Percentiles rank a stretch among this genome's conserved stretches.
These are phyloP conservation scores for Ophioninae sp. DNA, from an alignment of 2,888 invertebrate genomes.

Conservation along the genomic window DNA sequence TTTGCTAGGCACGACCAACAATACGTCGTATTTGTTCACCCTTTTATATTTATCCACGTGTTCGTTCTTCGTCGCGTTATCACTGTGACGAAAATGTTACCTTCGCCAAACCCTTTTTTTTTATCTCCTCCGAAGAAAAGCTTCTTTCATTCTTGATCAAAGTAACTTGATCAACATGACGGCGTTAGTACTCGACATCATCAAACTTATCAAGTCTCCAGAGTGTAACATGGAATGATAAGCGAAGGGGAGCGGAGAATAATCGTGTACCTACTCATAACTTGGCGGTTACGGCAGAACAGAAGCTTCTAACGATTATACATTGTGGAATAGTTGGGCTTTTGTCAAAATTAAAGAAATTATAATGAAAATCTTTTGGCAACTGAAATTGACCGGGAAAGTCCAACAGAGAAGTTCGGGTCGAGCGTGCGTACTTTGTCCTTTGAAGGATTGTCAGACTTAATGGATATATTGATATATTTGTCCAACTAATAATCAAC, in stretches of 20 bases:
- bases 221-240: neutral
- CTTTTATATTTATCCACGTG: slow-evolving; percentile 1
- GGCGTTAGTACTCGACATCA: neutral
- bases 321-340: no score
- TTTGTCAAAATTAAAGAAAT: neutral
- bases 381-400: no score
- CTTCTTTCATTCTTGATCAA: neutral
- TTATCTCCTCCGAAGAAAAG: neutral
- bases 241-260: neutral
- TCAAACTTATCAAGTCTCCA: neutral
- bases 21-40: slow-evolving; percentile 6
- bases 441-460: no score
- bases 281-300: neutral
- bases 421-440: no score
- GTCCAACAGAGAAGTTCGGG: no score
- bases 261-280: neutral
- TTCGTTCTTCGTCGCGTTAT: slow-evolving; percentile 12
- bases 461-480: no score
- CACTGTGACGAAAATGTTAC: slow-evolving; percentile 16
- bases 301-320: no score
- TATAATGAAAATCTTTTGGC: no score
- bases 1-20: slow-evolving; percentile 59
- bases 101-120: neutral
- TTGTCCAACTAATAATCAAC: no score
- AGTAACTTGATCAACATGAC: neutral